Evolutionary conservation across 2,113 vertebrate species (phyloP).

Genomic region (Fulmarus glacialis): DNA sequence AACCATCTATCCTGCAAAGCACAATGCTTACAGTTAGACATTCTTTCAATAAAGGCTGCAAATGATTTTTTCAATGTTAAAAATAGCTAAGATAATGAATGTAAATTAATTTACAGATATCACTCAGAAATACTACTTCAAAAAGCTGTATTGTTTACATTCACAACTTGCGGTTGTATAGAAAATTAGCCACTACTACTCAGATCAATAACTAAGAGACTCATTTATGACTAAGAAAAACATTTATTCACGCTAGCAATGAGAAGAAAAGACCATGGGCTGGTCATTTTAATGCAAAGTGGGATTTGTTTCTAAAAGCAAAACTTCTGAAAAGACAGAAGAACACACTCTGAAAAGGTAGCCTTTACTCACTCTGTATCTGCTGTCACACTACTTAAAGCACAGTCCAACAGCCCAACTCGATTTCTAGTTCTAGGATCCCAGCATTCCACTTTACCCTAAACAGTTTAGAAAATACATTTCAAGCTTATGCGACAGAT

Average conservation of each 20-base stretch:
- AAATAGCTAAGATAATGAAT: not conserved
- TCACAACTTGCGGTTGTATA: not conserved
- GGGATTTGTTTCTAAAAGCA: not conserved
- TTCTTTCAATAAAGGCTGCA: not conserved
- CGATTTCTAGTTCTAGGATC: slow-evolving; percentile 88
- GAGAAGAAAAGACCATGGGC: not conserved
- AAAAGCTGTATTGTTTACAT: not conserved
- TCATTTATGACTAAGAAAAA: not conserved
- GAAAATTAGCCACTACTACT: not conserved
- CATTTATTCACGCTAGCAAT: not conserved
- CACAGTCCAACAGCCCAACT: slow-evolving; percentile 91
- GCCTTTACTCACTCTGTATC: slow-evolving; percentile 85
- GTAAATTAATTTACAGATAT: not conserved
- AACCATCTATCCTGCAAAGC: slow-evolving; percentile 83
- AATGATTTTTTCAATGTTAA: not conserved
- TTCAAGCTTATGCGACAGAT: not conserved
- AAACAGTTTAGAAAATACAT: not conserved
- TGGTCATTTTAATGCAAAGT: not conserved
- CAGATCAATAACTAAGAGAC: not conserved
- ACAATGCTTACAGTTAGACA: not conserved
- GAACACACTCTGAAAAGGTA: not conserved
- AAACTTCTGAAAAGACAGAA: not conserved
- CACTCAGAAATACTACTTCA: not conserved
- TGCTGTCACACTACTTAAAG: slow-evolving; percentile 87
- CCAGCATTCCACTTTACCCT: slow-evolving; percentile 98